Base-by-base conservation (phyloP, 2,113 vertebrate species). In the Malaclemys terrapin region DNA sequence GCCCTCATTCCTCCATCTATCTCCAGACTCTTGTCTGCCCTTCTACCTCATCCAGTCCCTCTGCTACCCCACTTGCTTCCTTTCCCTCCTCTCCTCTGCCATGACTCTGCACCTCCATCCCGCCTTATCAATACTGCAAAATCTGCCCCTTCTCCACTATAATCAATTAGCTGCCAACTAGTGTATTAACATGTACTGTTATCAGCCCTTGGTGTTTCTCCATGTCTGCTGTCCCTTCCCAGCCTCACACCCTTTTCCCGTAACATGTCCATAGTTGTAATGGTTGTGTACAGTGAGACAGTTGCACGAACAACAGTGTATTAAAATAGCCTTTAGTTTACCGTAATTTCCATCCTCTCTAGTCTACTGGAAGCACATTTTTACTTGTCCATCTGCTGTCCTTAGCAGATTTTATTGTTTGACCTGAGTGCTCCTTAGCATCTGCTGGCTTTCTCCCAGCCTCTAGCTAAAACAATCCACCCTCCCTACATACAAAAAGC, bases 361-460 rank as follows among this genome's bases (percentile, higher is more conserved):
- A 35, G 92, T 92, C 29, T 89, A 27, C 50, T 78, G 38, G 76
- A 88, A 85, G 57, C 72, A 14, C 79, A 88, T 81, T 91, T 92
- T 76, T 87, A 56, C 42, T 85, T 90, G 80, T 29, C 80, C 75
- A 75, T 94, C 88, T 91, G 93, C 47, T 89, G 25, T 20, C 17
- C 65, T 62, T 52, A 82, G 75, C 91, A 92, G 89, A 94, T 93
- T 89, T 96, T 87, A 87, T 86, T 82, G 1, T 65, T 4, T 83
- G 84, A 94, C 76, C 52, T 35, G 14, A 81, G 80, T 65, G 75
- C 47, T 93, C 69, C 65, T 72, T 56, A 20, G 45, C 69, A 57
- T 91, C 91, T 97, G 88, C 50, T 91, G 89, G 69, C n/a, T 78
- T 69, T 84, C 54, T 79, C 59, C 82, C 69, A 85, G 57, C 53